Percentiles rank a stretch among this genome's conserved stretches.
These are phyloP conservation scores for Yponomeuta malinellus DNA, from an alignment of 2,888 invertebrate species.

Conservation along the genomic window DNA sequence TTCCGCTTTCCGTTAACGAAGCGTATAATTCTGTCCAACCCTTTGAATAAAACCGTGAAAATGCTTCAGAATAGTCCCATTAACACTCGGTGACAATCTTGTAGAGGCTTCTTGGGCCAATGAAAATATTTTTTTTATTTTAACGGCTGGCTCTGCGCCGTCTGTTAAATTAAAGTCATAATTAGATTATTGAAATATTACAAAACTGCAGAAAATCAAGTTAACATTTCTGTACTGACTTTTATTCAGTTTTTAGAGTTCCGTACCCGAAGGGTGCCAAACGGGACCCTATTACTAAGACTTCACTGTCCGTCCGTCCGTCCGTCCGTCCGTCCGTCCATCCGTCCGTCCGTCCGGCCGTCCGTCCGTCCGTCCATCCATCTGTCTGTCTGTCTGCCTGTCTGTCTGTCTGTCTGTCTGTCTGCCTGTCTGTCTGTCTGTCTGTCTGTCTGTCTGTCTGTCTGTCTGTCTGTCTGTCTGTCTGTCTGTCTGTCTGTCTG, in stretches of 20 bases:
- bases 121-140: constrained; percentile 68
- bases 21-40: constrained; percentile 62
- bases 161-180: constrained; percentile 33
- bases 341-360: too few relatives aligned
- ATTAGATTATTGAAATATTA: constrained; percentile 39
- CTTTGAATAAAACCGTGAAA: constrained; percentile 60
- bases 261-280: too few relatives aligned
- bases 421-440: too few relatives aligned
- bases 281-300: too few relatives aligned
- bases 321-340: too few relatives aligned
- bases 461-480: too few relatives aligned
- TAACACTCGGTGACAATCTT: constrained; percentile 63
- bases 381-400: too few relatives aligned
- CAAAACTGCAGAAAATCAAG: background rate
- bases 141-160: constrained; percentile 39
- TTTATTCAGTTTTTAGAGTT: background rate
- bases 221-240: background rate
- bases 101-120: constrained; percentile 47
- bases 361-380: too few relatives aligned
- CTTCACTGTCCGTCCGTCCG: too few relatives aligned
- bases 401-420: too few relatives aligned
- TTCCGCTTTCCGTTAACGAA: constrained; percentile 54
- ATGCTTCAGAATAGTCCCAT: constrained; percentile 59
- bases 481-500: too few relatives aligned
- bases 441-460: too few relatives aligned